A percentile compares a stretch with the other conserved stretches of the same genome.
These are phyloP conservation scores for Hozukius guyotensis DNA, from an alignment of 2,797 vertebrate genomes.

Conservation along the genomic window DNA sequence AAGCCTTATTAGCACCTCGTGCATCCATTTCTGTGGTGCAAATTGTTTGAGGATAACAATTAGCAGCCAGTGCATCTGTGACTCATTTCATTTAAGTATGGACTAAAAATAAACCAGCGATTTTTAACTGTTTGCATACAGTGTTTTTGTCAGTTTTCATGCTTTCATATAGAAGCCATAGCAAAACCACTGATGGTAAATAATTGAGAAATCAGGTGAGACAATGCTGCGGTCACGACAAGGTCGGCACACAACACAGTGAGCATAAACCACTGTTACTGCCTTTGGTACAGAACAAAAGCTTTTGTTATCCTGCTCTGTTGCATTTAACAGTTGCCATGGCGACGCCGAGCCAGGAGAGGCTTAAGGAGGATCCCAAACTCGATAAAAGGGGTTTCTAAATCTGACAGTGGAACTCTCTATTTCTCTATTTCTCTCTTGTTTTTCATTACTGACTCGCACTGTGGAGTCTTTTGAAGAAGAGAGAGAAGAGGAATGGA, in stretches of 20 bases:
- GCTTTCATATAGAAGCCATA: background rate
- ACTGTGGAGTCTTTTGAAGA: slow-evolving; percentile 31
- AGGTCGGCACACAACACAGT: slow-evolving; percentile 52
- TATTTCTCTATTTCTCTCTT: slow-evolving; percentile 19
- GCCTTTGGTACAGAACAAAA: slow-evolving; percentile 60
- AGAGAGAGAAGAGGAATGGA: slow-evolving; percentile 24
- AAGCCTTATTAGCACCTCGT: slow-evolving; percentile 27
- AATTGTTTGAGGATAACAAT: slow-evolving; percentile 24
- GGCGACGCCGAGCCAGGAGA: slow-evolving; percentile 58
- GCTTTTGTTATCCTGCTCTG: slow-evolving; percentile 62
- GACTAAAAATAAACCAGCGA: slow-evolving; percentile 41
- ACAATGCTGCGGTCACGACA: slow-evolving; percentile 40
- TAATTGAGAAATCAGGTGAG: slow-evolving; percentile 38
- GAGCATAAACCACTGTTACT: slow-evolving; percentile 48
- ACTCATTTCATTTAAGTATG: slow-evolving; percentile 11
- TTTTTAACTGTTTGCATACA: background rate
- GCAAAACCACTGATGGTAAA: slow-evolving; percentile 19
- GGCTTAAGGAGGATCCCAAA: slow-evolving; percentile 65
- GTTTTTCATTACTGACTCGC: slow-evolving; percentile 28
- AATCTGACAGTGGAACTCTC: slow-evolving; percentile 55
- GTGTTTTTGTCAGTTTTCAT: background rate
- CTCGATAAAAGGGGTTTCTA: slow-evolving; percentile 60
- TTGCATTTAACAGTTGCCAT: slow-evolving; percentile 73
- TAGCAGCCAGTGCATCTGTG: slow-evolving; percentile 18
- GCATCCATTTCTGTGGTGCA: slow-evolving; percentile 15